Conservation (phyloP, 2,113 vertebrate genomes). For the Notiomystis cincta region DNA sequence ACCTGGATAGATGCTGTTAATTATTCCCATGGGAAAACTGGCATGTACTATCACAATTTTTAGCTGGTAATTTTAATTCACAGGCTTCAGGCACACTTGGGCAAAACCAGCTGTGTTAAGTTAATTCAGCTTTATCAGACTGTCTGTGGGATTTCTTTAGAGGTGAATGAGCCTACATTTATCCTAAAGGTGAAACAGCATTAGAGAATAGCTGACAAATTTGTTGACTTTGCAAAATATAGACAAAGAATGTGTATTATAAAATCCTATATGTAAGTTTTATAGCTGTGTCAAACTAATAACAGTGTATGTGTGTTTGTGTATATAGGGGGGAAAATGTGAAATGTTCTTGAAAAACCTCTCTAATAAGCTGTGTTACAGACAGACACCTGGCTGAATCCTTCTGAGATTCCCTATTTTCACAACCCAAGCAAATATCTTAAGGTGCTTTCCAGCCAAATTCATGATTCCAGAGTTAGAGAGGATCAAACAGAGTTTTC, state of each 20-base stretch:
- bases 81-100: not conserved
- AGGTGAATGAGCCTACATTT: not conserved
- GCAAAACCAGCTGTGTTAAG: not conserved
- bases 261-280: not conserved
- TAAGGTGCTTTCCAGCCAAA: not conserved
- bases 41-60: not conserved
- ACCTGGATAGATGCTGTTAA: not conserved
- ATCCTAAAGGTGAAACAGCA: not conserved
- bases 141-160: not conserved
- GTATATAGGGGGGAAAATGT: not conserved
- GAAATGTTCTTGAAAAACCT: not conserved
- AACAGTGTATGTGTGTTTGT: not conserved
- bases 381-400: conserved; percentile 3
- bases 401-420: conserved; percentile 24
- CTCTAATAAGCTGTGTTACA: not conserved
- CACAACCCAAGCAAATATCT: not conserved
- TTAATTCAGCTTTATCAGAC: not conserved
- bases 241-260: not conserved
- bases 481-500: not conserved
- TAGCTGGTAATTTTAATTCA: not conserved
- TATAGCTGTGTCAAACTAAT: not conserved
- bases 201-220: not conserved
- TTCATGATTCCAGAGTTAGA: not conserved
- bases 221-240: not conserved
- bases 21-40: not conserved